Evolutionary conservation across 2,888 invertebrate species (phyloP), one percentile per base, ranked within the genome.

Genomic region (Watsonalla binaria): DNA sequence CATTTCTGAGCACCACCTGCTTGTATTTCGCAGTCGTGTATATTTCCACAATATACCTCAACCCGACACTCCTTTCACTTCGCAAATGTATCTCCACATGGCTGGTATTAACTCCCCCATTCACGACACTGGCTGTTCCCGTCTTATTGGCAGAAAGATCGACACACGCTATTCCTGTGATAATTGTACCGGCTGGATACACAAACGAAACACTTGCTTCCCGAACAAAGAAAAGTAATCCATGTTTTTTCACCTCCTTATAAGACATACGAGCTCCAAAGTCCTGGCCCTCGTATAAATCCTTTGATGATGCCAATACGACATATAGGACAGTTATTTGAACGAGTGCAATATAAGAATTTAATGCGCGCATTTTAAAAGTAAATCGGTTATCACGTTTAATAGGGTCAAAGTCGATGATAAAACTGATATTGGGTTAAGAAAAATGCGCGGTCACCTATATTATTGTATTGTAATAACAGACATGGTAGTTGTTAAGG

Each of bases 181-280:
- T 80, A 24, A 61, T 67, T 0, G 76, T 76, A 11, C 73, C 69
- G n/a, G 47, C 14, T 5, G 80, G 79, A 62, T 79, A 80, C 0
- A 55, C 42, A 33, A 78, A 70, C 0, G 54, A 45, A 7, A 76
- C 54, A 5, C 56, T 61, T 54, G 63, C 64, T n/a, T 68, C 57
- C 42, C 80, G 59, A 57, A 62, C 73, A 46, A 78, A 73, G 58
- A 80, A 79, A 9, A 77, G 39, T 5, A 80, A 52, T 5, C 78
- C 79, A 11, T 74, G 72, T 54, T 77, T 78, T 53, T 80, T 79
- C 46, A 80, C 74, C 65, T 79, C 70, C 7, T 13, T 59, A 34
- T 78, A 80, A 0, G 80, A 72, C 79, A 79, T 80, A 9, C 80
- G 69, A 1, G 70, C 66, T 14, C 76, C 73, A 55, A 78, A 80